Percentiles rank a stretch among this genome's conserved stretches.
Conservation (phyloP, 1,140 invertebrate genomes). For the Pogonus chalceus region DNA sequence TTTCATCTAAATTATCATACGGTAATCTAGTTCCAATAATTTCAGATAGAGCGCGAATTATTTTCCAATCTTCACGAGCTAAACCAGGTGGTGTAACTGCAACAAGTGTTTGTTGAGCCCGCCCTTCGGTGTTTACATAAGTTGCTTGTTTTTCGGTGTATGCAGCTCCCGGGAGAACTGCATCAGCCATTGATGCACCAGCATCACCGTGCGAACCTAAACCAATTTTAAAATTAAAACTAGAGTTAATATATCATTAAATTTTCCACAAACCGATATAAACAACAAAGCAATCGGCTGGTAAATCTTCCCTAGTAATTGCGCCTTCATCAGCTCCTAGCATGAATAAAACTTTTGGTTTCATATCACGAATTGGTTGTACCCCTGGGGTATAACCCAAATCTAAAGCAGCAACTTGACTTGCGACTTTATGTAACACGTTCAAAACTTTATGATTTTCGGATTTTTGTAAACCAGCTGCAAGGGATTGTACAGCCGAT, state of each 20-base stretch:
- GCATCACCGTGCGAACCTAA: conserved; percentile 91
- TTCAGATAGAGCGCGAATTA: conserved; percentile 67
- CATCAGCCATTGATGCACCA: conserved; percentile 87
- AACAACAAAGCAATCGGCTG: conserved; percentile 76
- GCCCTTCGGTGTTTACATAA: conserved; percentile 95
- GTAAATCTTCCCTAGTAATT: conserved; percentile 67
- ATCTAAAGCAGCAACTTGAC: conserved; percentile 90
- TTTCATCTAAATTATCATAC: conserved; percentile 79
- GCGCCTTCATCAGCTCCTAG: conserved; percentile 85
- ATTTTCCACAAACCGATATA: conserved; percentile 66
- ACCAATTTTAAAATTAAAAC: conserved; percentile 6
- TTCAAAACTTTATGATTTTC: conserved; percentile 70
- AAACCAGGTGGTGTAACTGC: conserved; percentile 91
- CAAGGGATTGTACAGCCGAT: conserved; percentile 62
- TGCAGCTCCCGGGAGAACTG: conserved; percentile 90
- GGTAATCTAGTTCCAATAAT: conserved; percentile 72
- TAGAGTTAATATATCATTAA: not conserved
- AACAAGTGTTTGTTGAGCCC: conserved; percentile 84
- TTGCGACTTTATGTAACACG: conserved; percentile 80
- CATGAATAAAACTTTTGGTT: conserved; percentile 78
- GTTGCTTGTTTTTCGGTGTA: conserved; percentile 97
- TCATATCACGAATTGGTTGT: conserved; percentile 50
- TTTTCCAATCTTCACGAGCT: conserved; percentile 97
- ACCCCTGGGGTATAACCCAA: conserved; percentile 82
- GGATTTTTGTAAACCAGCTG: conserved; percentile 39